Percentiles rank a stretch among this genome's conserved stretches.
Conservation (phyloP, 2,113 vertebrate species). For the Mesoclemmys tuberculata region DNA sequence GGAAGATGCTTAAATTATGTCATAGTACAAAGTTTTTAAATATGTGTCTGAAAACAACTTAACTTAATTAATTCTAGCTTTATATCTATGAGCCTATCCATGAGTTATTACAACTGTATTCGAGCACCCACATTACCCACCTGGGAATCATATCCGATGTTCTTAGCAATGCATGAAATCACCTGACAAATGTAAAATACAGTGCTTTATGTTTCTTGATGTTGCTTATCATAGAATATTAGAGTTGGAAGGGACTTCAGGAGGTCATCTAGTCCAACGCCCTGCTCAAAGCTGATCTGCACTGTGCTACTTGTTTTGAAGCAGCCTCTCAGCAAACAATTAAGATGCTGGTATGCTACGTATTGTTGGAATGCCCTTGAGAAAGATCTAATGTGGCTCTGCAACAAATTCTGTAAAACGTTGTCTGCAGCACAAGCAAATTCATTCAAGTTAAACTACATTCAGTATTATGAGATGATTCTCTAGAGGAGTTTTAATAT, state of each 20-base stretch:
- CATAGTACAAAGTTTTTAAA: neutral
- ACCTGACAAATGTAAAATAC: too few relatives aligned
- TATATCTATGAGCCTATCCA: neutral
- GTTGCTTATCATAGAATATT: too few relatives aligned
- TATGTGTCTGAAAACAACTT: neutral
- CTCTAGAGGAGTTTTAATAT: neutral
- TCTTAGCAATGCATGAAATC: too few relatives aligned
- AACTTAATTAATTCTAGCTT: too few relatives aligned
- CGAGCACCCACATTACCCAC: neutral
- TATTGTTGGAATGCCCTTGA: neutral
- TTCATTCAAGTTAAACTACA: neutral
- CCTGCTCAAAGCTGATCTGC: too few relatives aligned
- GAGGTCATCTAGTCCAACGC: too few relatives aligned
- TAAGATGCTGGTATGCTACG: too few relatives aligned
- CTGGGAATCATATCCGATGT: too few relatives aligned
- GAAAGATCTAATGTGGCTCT: neutral
- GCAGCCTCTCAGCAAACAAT: too few relatives aligned
- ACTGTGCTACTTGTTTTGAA: too few relatives aligned
- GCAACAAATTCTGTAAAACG: neutral
- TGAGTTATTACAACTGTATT: neutral
- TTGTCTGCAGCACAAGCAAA: neutral
- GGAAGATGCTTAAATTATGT: neutral
- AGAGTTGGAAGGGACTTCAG: too few relatives aligned
- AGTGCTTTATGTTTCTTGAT: too few relatives aligned
- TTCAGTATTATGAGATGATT: neutral